Evolutionary conservation across 2,888 invertebrate species (phyloP).

Genomic region (Myathropa florea): DNA sequence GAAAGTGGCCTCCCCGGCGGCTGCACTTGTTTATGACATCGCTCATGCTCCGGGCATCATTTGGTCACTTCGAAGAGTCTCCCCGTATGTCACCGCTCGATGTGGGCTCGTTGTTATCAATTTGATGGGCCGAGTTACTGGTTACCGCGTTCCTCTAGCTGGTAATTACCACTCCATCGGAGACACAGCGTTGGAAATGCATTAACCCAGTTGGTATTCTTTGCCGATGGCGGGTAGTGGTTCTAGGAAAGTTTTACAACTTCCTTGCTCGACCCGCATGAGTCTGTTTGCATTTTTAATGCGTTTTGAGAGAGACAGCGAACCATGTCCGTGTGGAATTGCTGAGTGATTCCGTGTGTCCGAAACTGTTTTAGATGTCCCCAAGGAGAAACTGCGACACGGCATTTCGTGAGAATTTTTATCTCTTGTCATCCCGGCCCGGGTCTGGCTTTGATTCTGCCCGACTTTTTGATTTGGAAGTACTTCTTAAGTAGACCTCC

Average conservation of each 20-base stretch:
- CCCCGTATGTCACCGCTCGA: neutral
- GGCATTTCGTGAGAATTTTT: neutral
- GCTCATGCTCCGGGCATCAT: neutral
- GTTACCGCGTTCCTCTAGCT: conserved; percentile 6
- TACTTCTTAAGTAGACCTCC: neutral
- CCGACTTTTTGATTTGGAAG: neutral
- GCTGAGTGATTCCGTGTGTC: neutral
- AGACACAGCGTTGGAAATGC: neutral
- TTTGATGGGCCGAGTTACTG: conserved; percentile 8
- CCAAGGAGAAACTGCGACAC: neutral
- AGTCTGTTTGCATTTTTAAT: neutral
- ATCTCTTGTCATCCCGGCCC: neutral
- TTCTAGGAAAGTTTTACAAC: neutral
- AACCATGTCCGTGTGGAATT: neutral
- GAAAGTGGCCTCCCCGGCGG: conserved; percentile 29
- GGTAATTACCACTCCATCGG: neutral
- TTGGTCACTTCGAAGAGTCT: neutral
- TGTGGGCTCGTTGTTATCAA: conserved; percentile 31
- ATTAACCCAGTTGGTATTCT: conserved; percentile 28
- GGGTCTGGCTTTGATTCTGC: neutral
- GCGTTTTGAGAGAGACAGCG: neutral
- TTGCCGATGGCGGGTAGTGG: neutral
- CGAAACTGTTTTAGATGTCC: neutral
- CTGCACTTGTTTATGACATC: conserved; percentile 4
- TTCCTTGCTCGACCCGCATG: neutral